phyloP scores from a whole-genome alignment of 2,797 vertebrate genomes.

The Lagodon rhomboides region DNA sequence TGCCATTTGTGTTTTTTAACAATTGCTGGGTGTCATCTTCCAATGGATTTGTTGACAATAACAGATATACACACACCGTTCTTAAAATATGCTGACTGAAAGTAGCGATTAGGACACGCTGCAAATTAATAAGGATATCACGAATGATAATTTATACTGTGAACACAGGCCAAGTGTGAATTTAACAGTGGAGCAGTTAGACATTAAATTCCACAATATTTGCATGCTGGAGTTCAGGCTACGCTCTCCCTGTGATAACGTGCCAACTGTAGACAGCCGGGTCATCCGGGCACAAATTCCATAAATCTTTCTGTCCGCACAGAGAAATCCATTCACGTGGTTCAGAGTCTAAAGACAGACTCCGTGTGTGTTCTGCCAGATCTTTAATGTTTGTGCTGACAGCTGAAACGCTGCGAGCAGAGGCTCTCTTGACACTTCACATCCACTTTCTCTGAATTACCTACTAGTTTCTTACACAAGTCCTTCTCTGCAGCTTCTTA shows the following conservation, averaged over 20 bases:
- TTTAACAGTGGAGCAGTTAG: neutral
- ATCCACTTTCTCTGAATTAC: constrained; percentile 8
- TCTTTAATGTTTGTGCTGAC: constrained; percentile 27
- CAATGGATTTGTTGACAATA: neutral
- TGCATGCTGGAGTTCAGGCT: neutral
- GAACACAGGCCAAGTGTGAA: neutral
- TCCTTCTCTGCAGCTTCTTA: constrained; percentile 8
- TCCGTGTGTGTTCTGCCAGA: constrained; percentile 29
- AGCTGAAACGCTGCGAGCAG: constrained; percentile 3
- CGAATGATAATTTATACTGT: neutral
- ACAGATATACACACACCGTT: neutral
- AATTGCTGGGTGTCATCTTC: neutral
- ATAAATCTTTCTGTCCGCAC: constrained; percentile 34
- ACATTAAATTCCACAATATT: constrained; percentile 2
- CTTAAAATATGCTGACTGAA: neutral
- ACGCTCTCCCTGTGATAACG: neutral
- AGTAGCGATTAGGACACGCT: neutral
- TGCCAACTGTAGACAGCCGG: neutral
- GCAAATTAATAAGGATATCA: neutral
- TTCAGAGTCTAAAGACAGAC: constrained; percentile 24
- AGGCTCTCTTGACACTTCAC: neutral
- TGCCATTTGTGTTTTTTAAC: neutral
- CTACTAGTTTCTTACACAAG: neutral
- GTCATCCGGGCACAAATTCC: neutral
- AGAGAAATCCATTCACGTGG: constrained; percentile 27